A percentile compares a stretch with the other conserved stretches of the same genome.
Evolutionary conservation across 2,797 vertebrate genomes (phyloP).

Genomic region (Phalloptychus januarius): DNA sequence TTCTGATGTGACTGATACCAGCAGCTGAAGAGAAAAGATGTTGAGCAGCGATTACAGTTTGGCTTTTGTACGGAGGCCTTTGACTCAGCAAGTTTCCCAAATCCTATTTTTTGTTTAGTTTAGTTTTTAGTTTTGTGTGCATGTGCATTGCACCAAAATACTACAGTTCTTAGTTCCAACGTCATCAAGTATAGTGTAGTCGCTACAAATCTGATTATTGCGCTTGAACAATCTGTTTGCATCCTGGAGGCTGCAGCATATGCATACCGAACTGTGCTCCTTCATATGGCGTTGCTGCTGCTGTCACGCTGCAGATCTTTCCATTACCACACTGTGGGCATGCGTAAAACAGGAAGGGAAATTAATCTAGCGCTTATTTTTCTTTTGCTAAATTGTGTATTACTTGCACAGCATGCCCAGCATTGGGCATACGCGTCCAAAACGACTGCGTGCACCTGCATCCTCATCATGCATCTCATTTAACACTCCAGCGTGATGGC

Average conservation of each 20-base stretch:
- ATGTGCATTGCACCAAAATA: slow-evolving; percentile 54
- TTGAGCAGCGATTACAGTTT: background rate
- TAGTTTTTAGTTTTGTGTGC: background rate
- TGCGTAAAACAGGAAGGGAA: background rate
- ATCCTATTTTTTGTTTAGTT: too few species aligned
- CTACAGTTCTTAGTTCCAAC: slow-evolving; percentile 50
- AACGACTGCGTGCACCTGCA: slow-evolving; percentile 26
- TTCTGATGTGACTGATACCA: slow-evolving; percentile 1
- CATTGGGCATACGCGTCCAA: slow-evolving; percentile 45
- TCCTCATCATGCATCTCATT: slow-evolving; percentile 7
- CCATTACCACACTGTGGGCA: background rate
- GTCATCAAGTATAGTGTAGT: slow-evolving; percentile 69
- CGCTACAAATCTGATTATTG: slow-evolving; percentile 71
- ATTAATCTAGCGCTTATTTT: background rate
- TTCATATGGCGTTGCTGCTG: slow-evolving; percentile 44
- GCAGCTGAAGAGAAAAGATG: background rate
- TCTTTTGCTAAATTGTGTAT: background rate
- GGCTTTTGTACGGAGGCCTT: too few species aligned
- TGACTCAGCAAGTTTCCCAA: background rate
- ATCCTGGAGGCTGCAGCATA: background rate
- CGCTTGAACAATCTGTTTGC: slow-evolving; percentile 69
- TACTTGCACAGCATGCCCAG: slow-evolving; percentile 31
- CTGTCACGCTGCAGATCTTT: slow-evolving; percentile 16
- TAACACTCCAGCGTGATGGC: background rate
- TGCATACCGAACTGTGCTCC: background rate